Evolutionary conservation across 2,888 invertebrate genomes (phyloP), one percentile per base, ranked within the genome.

Genomic region (Lypha dubia): DNA sequence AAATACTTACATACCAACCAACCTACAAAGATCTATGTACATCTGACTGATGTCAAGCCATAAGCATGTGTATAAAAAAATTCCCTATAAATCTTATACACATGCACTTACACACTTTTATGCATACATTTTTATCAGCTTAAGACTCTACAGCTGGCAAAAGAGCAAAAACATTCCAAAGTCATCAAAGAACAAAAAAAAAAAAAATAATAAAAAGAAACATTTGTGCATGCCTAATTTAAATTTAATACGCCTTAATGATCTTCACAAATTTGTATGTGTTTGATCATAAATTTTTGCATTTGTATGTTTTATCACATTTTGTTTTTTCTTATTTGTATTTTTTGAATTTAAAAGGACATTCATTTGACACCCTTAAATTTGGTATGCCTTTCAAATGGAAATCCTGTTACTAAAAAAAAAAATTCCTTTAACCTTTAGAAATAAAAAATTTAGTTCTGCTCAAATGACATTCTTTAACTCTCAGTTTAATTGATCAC

Each of bases 301-400:
- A 51, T 46, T 58, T 63, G 32, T 67, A 8, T 70, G 68, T 70
- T 44, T 82, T 9, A 56, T 28, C n/a, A n/a, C n/a, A n/a, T 28
- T 28, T 4, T 28, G 28, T 28, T 28, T 28, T 28, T 4, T 28
- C 3, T 28, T 28, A n/a, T n/a, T 41, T 71, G 24, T 49, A 9
- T 44, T 44, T 56, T 56, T 53, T 9, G 24, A 6, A 1, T 46
- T 63, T 41, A 80, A 86, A 77, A 84, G 80, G 80, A 86, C 86
- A 87, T 89, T 74, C 83, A 86, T 49, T 87, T 86, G 80, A 80
- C 87, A 87, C 86, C 86, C 87, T 83, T 83, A 81, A 79, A 87
- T 87, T 79, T 79, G 81, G 58, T 88, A 90, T 88, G 90, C 89
- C 85, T 83, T 84, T 86, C 86, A 87, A 73, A 56, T 56, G 60